Evolutionary conservation across 1,140 invertebrate genomes (phyloP), one percentile per base, ranked within the genome.

Genomic region (Drosophila malerkotliana): DNA sequence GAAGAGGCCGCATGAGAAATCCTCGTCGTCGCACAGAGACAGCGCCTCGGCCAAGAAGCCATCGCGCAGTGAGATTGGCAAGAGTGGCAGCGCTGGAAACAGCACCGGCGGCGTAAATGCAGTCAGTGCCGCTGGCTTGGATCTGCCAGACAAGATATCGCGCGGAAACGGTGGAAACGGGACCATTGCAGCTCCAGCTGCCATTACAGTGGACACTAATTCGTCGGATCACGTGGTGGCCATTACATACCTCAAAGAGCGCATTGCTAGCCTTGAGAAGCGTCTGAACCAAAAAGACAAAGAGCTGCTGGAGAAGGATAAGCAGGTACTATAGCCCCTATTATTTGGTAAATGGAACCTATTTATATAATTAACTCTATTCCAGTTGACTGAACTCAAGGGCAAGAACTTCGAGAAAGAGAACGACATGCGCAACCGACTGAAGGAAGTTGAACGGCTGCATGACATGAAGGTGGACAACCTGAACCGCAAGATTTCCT

Each of bases 191-290:
- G 88, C 92, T 89, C 94, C 93, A 52, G 94, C 90, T 55, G 90
- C 82, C 34, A 91, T 92, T 9, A 82, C 63, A 78, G 79, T 95
- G 41, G 97, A 98, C 92, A 96, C 96, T 0, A 97, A 96, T 79
- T 97, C 96, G 88, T 97, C 97, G 0, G 98, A 99, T 92, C 97
- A 98, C 90, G 96, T 99, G 21, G 97, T 98, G 8, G 97, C 97
- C 0, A 97, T 98, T 91, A 98, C 98, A 12, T 97, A 98, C 91
- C 94, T 99, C 1, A 97, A 97, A 89, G 98, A 99, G 92, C 96
- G 98, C 87, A 98, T 99, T 75, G 97, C 97, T 32, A 95, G 95
- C 84, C 92, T 99, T n/a, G 96, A 98, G 91, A 98, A 98, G 91
- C 96, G 97, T 82, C 93, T 99, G 3, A 92, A 93, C 55, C 94